Conservation (phyloP, 2,888 invertebrate genomes). For the Hesperia comma region DNA sequence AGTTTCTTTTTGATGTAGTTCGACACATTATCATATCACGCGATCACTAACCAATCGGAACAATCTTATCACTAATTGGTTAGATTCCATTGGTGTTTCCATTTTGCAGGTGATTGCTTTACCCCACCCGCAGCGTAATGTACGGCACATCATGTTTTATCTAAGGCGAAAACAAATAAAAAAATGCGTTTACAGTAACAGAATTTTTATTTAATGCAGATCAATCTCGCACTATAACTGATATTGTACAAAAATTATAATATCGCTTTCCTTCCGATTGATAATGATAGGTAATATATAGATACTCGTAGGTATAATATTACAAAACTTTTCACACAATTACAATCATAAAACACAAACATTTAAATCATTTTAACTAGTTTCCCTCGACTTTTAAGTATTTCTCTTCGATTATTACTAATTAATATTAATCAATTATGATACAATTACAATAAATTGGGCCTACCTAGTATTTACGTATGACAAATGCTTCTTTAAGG, state of each 20-base stretch:
- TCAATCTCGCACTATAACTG: conserved; percentile 80
- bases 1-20: conserved; percentile 1
- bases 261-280: conserved; percentile 72
- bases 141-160: neutral
- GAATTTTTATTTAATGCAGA: conserved; percentile 84
- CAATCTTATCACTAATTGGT: neutral
- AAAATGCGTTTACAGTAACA: conserved; percentile 75
- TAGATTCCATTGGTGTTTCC: conserved; percentile 4
- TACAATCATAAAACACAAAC: conserved; percentile 82
- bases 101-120: neutral
- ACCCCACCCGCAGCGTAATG: conserved; percentile 9
- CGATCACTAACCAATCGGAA: conserved; percentile 24
- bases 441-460: conserved; percentile 81
- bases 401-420: conserved; percentile 73
- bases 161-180: conserved; percentile 50
- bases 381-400: conserved; percentile 76
- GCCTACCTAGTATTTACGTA: conserved; percentile 80
- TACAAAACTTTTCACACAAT: conserved; percentile 79
- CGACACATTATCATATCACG: conserved; percentile 4
- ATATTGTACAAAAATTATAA: conserved; percentile 83
- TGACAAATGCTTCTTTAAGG: conserved; percentile 77
- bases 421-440: conserved; percentile 73
- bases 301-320: conserved; percentile 65
- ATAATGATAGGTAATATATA: conserved; percentile 69
- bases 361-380: conserved; percentile 75